phyloP scores from a whole-genome alignment of 2,888 invertebrate species.

The Mamestra brassicae region DNA sequence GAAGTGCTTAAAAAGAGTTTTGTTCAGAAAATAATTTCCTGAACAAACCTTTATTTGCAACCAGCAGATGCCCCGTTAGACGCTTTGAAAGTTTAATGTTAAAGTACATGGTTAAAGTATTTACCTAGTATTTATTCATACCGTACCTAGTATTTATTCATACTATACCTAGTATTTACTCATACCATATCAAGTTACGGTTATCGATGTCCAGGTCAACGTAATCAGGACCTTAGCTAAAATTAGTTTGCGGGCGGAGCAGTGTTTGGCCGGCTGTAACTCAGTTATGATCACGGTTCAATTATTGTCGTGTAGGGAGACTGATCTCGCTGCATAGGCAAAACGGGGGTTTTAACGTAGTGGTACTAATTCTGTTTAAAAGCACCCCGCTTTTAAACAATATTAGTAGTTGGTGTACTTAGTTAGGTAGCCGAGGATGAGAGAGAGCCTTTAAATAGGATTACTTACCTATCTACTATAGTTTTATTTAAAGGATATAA shows the following conservation, averaged over 20 bases:
- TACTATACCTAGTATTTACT: background rate
- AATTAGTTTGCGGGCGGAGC: constrained; percentile 20
- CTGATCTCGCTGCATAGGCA: constrained; percentile 6
- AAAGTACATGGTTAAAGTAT: background rate
- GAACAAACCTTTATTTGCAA: too few species aligned
- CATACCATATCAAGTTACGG: too few species aligned
- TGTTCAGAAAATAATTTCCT: too few species aligned
- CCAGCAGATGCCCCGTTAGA: too few species aligned
- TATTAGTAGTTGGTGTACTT: background rate
- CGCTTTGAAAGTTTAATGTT: too few species aligned
- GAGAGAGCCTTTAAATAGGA: background rate
- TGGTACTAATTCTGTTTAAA: background rate
- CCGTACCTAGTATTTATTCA: too few species aligned
- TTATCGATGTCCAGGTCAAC: background rate
- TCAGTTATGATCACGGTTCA: constrained; percentile 38
- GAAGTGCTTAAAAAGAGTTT: too few species aligned
- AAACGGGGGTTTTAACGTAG: background rate
- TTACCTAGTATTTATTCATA: background rate
- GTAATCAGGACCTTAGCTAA: constrained; percentile 4
- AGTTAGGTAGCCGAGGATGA: background rate
- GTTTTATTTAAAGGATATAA: too few species aligned
- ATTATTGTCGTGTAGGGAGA: constrained; percentile 13
- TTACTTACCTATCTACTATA: too few species aligned
- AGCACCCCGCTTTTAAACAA: background rate
- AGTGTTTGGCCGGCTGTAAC: constrained; percentile 28